These are phyloP conservation scores for Vollenhovia emeryi DNA, from an alignment of 1,140 invertebrate genomes.

Conservation along the genomic window DNA sequence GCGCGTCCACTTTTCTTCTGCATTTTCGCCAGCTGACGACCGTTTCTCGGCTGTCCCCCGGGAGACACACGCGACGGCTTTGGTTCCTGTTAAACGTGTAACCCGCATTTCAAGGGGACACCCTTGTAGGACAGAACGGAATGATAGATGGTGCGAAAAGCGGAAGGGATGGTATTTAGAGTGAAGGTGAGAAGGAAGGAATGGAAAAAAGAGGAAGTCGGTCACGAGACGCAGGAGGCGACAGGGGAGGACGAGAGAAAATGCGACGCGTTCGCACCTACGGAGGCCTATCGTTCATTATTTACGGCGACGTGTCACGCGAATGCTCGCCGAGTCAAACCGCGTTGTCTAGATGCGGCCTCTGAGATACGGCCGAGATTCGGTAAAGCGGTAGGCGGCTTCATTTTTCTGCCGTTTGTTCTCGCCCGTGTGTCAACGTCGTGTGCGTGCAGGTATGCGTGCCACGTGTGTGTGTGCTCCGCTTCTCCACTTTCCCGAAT, in stretches of 20 bases:
- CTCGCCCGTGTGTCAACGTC: conserved; percentile 49
- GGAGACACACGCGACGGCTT: conserved; percentile 31
- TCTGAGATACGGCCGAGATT: conserved; percentile 71
- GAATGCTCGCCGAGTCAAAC: conserved; percentile 66
- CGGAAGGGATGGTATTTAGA: conserved; percentile 30
- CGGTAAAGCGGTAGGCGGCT: conserved; percentile 58
- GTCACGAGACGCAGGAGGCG: too few species aligned
- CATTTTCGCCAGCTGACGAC: conserved; percentile 68
- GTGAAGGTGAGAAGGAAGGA: conserved; percentile 10
- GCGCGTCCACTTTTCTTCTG: conserved; percentile 65
- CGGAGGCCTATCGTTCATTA: conserved; percentile 65
- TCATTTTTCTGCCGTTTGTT: conserved; percentile 74
- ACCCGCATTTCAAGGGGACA: conserved; percentile 26
- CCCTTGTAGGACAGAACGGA: not conserved
- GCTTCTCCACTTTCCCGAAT: not conserved
- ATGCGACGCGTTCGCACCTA: not conserved
- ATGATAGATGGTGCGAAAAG: conserved; percentile 62
- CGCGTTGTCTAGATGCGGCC: conserved; percentile 59
- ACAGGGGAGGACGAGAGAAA: conserved; percentile 20
- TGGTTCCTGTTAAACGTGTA: conserved; percentile 57
- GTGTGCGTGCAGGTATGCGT: not conserved
- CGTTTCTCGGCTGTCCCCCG: conserved; percentile 51
- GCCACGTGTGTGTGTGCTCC: too few species aligned
- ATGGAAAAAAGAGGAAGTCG: not conserved
- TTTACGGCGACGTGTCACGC: conserved; percentile 53